A percentile compares a stretch with the other conserved stretches of the same genome.
phyloP scores from a whole-genome alignment of 2,797 vertebrate genomes.

The Sus cebifrons region DNA sequence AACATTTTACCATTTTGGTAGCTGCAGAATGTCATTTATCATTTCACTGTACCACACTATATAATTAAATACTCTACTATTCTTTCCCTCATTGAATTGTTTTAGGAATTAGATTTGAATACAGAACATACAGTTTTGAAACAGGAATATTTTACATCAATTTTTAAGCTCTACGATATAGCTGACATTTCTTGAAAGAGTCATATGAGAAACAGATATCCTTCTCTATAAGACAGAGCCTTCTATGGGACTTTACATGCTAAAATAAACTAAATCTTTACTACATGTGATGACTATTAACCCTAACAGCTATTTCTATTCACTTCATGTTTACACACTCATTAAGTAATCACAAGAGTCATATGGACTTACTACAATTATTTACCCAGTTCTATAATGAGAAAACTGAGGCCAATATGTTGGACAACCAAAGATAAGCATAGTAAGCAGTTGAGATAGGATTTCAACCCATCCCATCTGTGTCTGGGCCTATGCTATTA shows the following conservation, averaged over 20 bases:
- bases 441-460: background rate
- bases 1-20: background rate
- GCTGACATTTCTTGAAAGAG: background rate
- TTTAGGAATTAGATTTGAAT: background rate
- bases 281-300: background rate
- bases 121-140: background rate
- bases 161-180: background rate
- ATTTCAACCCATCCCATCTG: background rate
- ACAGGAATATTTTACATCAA: background rate
- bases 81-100: background rate
- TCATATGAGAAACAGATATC: background rate
- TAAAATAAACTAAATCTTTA: constrained; percentile 11
- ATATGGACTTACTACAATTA: background rate
- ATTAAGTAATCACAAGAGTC: background rate
- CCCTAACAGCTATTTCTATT: background rate
- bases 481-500: background rate
- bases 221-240: background rate
- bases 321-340: background rate
- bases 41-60: background rate
- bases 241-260: background rate
- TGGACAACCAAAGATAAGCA: background rate
- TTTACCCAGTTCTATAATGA: background rate
- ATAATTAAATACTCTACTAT: background rate
- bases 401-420: background rate
- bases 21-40: background rate